phyloP scores from a whole-genome alignment of 2,113 vertebrate genomes.

The Sarotherodon lohbergeri region DNA sequence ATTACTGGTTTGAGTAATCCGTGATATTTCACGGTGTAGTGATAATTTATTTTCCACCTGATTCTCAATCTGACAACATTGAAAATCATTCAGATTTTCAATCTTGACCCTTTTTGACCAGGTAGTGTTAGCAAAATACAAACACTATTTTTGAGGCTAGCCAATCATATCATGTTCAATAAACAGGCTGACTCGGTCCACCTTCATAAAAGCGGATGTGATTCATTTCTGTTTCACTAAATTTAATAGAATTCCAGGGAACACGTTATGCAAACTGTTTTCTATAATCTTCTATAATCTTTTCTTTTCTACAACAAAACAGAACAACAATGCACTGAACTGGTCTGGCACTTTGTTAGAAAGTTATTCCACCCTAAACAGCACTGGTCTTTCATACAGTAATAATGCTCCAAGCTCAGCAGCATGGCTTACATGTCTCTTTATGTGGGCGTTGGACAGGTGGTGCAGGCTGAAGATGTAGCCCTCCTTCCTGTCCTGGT shows the following conservation, averaged over 20 bases:
- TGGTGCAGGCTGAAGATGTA: slow-evolving; percentile 60
- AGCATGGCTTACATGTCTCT: slow-evolving; percentile 56
- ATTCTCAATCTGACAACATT: background rate
- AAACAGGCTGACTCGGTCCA: accelerated
- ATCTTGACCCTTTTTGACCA: background rate
- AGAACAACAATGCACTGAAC: background rate
- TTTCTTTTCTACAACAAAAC: background rate
- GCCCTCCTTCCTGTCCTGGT: slow-evolving; percentile 62
- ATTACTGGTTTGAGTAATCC: background rate
- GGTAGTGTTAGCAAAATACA: background rate
- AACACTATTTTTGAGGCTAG: background rate
- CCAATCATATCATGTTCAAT: background rate
- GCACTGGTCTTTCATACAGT: background rate
- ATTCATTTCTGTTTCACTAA: accelerated
- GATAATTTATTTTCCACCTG: background rate
- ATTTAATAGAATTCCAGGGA: background rate
- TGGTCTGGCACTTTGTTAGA: background rate
- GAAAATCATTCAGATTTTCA: background rate
- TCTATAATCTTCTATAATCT: background rate
- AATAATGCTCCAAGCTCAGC: accelerated
- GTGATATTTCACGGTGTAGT: accelerated
- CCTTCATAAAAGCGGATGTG: background rate
- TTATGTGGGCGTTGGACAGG: slow-evolving; percentile 55
- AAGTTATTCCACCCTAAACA: background rate
- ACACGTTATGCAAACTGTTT: background rate